Base-by-base conservation (phyloP, 2,113 vertebrate species). In the Clarias macrocephalus region DNA sequence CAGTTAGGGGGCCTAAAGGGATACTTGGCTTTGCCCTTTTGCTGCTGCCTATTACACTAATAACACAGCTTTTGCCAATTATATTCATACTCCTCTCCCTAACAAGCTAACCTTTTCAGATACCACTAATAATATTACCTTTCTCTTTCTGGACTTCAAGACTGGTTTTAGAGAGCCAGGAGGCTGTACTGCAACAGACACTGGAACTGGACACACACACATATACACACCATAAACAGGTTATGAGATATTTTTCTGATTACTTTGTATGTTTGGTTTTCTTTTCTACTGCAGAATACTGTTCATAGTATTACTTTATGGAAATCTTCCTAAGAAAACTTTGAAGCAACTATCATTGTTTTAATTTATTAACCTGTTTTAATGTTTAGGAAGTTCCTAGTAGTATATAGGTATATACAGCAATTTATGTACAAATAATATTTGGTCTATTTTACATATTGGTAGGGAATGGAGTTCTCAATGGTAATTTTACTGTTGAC, bases 101-200 rank as follows among this genome's bases (percentile, higher is more conserved):
- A 92, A 91, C 30, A 87, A 91, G 85, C 48, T 91, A 90, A 92
- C 91, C 91, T 92, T 92, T 92, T 66, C 89, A 89, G 87, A 89
- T 88, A 87, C 84, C 89, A 85, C 89, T 90, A 90, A 91, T 90
- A 88, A 89, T 90, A 91, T 91, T 91, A 88, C 88, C 68, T 88
- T 80, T 88, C 84, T 54, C 84, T 85, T 88, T 68, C 63, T 81
- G 84, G 82, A 81, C 48, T 62, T 81, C 5, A 42, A 21, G 57
- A 66, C 76, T 23, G 87, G 75, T 68, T 83, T 72, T 66, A 80
- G 73, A 88, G 62, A 56, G 80, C 33, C 16, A 62, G 76, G 19
- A 60, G 42, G 57, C 81, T 84, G 85, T 30, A 77, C 25, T 59
- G 62, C 66, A 56, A 28, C 13, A 80, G 42, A 48, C 54, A 73